Evolutionary conservation across 2,797 vertebrate species (phyloP).

Genomic region (Notamacropus eugenii): DNA sequence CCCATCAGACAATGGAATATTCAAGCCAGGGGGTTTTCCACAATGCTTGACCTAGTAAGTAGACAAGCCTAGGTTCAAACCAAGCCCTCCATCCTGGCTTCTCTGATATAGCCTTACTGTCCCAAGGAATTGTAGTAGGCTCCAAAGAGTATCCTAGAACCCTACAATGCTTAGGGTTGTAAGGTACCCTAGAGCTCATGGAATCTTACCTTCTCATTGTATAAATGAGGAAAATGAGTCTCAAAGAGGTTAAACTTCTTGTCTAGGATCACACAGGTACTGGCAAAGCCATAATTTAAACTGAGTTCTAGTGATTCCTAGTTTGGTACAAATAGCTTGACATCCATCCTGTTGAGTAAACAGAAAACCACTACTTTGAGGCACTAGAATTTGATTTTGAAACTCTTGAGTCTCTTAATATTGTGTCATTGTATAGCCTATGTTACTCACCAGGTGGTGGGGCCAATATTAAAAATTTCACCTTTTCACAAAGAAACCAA

Average conservation of each 20-base stretch:
- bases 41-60: not conserved
- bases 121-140: not conserved
- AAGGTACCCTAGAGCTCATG: not conserved
- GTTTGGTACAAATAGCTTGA: conserved; percentile 43
- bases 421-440: not conserved
- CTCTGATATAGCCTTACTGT: not conserved
- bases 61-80: not conserved
- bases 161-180: not conserved
- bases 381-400: not conserved
- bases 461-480: rapidly evolving
- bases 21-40: not conserved
- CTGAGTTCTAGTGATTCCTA: not conserved
- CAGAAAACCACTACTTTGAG: not conserved
- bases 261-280: not conserved
- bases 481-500: not conserved
- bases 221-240: not conserved
- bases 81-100: not conserved
- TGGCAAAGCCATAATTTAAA: not conserved
- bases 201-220: not conserved
- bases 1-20: rapidly evolving
- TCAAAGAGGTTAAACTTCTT: not conserved
- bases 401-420: not conserved
- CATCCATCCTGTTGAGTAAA: not conserved
- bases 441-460: not conserved
- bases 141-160: not conserved